Evolutionary conservation across 2,888 invertebrate species (phyloP), one percentile per base, ranked within the genome.

Genomic region (Orthosia gracilis): DNA sequence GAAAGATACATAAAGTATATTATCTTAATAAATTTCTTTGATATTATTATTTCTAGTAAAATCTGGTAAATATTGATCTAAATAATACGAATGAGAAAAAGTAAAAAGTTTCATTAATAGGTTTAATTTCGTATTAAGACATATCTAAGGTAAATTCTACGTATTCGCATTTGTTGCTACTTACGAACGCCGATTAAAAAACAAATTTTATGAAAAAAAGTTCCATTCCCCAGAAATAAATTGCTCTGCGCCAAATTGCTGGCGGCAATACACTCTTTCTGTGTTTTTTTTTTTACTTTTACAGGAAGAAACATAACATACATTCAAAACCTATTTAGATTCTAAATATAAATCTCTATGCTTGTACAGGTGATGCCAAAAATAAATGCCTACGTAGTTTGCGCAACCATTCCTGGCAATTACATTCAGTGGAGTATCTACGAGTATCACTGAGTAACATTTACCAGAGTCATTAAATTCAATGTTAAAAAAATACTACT

Each of bases 341-440:
- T 68, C 64, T 81, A 81, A 81, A 75, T 80, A 47, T 80, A 67
- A 31, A 49, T 57, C 23, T 15, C 17, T 57, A 11, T 63, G 52
- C 40, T 67, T 52, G 74, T 61, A 63, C 75, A 75, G 81, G 76
- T 78, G 81, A 57, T 59, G 75, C 78, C 61, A 78, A 76, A 80
- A 76, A 78, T 81, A 81, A n/a, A 81, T 64, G 47, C 40, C 54
- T 68, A 59, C 59, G 81, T 67, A 64, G 80, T 74, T 78, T 78
- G 59, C 50, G 64, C 11, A 78, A 67, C 55, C 47, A 73, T 80
- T 73, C 23, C 69, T 61, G 55, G 76, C 68, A 61, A 69, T 81
- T 68, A 59, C 47, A 57, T 61, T 69, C 52, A 17, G 59, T 55
- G 45, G n/a, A 75, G 67, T 55, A 55, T 80, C 45, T 67, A 40